Conservation (phyloP, 2,797 vertebrate genomes). For the Mormyrops boulengeri region DNA sequence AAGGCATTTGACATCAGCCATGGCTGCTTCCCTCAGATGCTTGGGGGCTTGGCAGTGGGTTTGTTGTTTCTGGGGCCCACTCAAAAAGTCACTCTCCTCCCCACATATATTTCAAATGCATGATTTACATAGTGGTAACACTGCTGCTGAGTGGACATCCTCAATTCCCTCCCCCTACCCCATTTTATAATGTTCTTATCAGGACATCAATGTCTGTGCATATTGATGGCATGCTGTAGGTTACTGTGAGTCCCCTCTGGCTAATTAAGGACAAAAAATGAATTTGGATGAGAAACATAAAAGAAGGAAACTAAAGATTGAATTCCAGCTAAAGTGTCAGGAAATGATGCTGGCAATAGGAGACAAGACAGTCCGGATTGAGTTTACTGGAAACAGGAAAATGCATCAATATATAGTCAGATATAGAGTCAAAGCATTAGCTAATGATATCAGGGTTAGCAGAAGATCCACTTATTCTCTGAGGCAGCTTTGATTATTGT, state of each 20-base stretch:
- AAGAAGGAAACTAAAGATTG: not conserved
- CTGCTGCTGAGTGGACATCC: not conserved
- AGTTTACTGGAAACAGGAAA: not conserved
- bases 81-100: not conserved
- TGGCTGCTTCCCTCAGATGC: not conserved
- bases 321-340: not conserved
- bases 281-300: not conserved
- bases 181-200: not conserved
- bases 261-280: not conserved
- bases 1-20: not conserved
- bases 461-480: not conserved
- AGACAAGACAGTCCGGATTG: not conserved
- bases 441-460: not conserved
- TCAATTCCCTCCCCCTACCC: not conserved
- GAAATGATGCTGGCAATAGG: not conserved
- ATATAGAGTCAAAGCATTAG: not conserved
- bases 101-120: not conserved
- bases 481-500: not conserved
- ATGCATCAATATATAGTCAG: not conserved
- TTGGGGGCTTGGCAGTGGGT: not conserved
- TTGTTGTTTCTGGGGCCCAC: not conserved
- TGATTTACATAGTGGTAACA: not conserved
- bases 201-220: not conserved
- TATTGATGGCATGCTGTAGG: not conserved
- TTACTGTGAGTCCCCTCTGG: not conserved